Base-by-base conservation (phyloP, 2,113 vertebrate genomes). In the Probosciger aterrimus region DNA sequence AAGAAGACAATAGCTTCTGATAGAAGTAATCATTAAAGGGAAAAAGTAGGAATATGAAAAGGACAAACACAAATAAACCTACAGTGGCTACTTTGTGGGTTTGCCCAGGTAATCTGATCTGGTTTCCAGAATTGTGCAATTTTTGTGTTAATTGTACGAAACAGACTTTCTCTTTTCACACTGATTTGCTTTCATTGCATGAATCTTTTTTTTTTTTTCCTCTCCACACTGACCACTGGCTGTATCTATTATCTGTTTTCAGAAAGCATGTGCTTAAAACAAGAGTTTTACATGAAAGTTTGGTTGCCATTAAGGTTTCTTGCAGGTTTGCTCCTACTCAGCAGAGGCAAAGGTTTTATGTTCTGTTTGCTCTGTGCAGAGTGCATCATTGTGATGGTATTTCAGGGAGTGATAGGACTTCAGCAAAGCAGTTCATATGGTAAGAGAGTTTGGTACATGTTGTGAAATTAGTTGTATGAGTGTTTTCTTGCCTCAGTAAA, bases 331-430 rank as follows among this genome's bases (percentile, higher is more conserved):
- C 49, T 41, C 33, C 44, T 24, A 7, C 43, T 44, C 23, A 6
- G 24, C 43, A 22, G 49, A 49, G 14, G 68, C 50, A 6, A 5
- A 3, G 18, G 46, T 1, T 68, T 28, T 23, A 3, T 5, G 35
- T 35, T 63, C 11, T 2, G 11, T 27, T 63, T 24, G 39, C 65
- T 63, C 24, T 24, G 24, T 16, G n/a, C 28, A 2, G 4, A 14
- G 7, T 2, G 3, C 24, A n/a, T 25, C 19, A 1, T 23, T 8
- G 37, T 2, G 2, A 4, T 20, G 16, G 11, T 7, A 3, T 18
- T 68, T 31, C 24, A 13, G 22, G 41, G 62, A 30, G 7, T 23
- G 47, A 4, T 1, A 16, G 55, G 24, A 9, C 37, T 5, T 39
- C 53, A 46, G 33, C 30, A 11, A 31, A 35, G 14, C 11, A 2